These are phyloP conservation scores for Campylorhamphus procurvoides DNA, from an alignment of 2,113 vertebrate genomes.

Conservation along the genomic window DNA sequence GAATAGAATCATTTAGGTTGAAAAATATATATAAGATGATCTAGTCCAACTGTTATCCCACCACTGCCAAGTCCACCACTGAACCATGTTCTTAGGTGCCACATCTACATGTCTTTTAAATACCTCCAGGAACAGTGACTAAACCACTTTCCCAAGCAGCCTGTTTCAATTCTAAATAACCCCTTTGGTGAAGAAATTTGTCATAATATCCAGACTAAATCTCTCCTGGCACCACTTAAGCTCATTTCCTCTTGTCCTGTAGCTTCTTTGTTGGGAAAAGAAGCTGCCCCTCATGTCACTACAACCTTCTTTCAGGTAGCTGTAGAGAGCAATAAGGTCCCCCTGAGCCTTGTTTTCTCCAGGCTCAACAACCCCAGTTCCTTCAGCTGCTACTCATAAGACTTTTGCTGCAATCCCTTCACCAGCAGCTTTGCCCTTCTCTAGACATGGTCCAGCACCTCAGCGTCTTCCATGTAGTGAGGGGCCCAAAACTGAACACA, in stretches of 20 bases:
- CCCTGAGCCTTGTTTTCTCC: background rate
- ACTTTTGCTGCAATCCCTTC: background rate
- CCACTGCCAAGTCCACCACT: background rate
- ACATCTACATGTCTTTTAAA: background rate
- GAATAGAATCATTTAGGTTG: background rate
- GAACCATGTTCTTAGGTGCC: background rate
- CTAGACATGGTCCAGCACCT: accelerated
- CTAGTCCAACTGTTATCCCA: background rate
- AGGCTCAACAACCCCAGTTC: background rate
- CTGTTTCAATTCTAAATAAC: background rate
- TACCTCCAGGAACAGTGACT: background rate
- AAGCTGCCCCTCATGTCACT: background rate
- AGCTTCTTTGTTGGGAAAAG: background rate
- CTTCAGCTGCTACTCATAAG: accelerated
- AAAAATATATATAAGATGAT: background rate
- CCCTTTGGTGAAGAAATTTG: background rate
- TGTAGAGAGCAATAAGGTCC: background rate
- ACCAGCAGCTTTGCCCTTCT: background rate
- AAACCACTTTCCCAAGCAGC: background rate
- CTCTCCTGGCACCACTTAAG: background rate
- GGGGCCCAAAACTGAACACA: background rate
- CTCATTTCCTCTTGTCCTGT: background rate
- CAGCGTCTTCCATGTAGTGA: background rate
- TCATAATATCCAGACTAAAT: background rate
- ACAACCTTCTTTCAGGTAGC: background rate